phyloP scores from a whole-genome alignment of 2,113 vertebrate species.

The Nematolebias whitei region DNA sequence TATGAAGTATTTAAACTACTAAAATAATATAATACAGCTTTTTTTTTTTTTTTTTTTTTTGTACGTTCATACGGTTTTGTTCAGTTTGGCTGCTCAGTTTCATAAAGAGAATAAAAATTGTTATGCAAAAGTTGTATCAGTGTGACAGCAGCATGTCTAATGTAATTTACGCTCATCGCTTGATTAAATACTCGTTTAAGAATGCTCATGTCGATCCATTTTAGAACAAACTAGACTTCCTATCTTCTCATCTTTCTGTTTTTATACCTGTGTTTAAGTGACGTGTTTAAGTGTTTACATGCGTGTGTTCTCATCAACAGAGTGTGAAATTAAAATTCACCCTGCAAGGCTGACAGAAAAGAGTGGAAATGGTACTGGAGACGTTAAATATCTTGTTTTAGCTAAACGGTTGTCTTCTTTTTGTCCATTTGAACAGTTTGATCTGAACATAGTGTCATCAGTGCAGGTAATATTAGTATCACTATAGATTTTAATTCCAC shows the following conservation, averaged over 20 bases:
- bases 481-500: too few relatives aligned
- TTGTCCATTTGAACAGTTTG: too few relatives aligned
- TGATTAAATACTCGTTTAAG: constrained; percentile 51
- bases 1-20: neutral
- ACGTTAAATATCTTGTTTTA: constrained; percentile 52
- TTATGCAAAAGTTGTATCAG: neutral
- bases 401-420: neutral
- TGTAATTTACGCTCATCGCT: constrained; percentile 41
- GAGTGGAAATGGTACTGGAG: constrained; percentile 29
- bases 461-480: too few relatives aligned
- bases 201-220: constrained; percentile 53
- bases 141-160: neutral
- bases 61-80: neutral
- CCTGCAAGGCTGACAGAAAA: constrained; percentile 51
- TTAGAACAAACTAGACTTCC: constrained; percentile 1
- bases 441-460: too few relatives aligned
- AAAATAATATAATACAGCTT: neutral
- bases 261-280: constrained; percentile 47
- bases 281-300: constrained; percentile 32
- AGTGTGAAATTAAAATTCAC: constrained; percentile 76
- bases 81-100: neutral
- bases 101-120: neutral
- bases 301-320: constrained; percentile 54
- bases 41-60: too few relatives aligned
- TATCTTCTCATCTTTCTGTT: neutral